phyloP scores from a whole-genome alignment of 2,888 invertebrate genomes.

The Drosophila parthenogenetica region DNA sequence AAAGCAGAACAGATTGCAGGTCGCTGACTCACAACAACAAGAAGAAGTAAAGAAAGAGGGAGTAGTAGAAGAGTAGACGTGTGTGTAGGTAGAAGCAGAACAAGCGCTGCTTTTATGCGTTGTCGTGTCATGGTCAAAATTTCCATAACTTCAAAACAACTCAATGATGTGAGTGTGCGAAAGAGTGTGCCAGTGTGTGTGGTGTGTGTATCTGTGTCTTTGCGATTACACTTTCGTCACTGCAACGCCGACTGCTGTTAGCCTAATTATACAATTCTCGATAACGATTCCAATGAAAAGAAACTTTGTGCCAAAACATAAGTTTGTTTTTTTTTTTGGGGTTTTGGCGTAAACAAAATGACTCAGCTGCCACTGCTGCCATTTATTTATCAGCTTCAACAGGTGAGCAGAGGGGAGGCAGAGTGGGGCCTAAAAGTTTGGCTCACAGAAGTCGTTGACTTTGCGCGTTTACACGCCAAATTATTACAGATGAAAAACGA shows the following conservation, averaged over 20 bases:
- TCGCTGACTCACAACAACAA: conserved; percentile 51
- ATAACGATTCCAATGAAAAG: conserved; percentile 75
- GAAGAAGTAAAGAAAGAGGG: conserved; percentile 14
- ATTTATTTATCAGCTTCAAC: conserved; percentile 33
- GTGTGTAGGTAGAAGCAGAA: conserved; percentile 38
- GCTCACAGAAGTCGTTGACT: conserved; percentile 75
- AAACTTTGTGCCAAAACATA: conserved; percentile 55
- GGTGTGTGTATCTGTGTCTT: conserved; percentile 34
- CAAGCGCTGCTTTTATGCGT: conserved; percentile 45
- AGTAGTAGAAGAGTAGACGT: neutral
- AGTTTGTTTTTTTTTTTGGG: conserved; percentile 28
- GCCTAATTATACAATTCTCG: conserved; percentile 73
- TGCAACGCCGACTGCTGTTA: conserved; percentile 60
- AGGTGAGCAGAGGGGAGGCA: neutral
- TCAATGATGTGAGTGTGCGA: conserved; percentile 18
- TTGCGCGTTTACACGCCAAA: conserved; percentile 73
- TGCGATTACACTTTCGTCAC: conserved; percentile 74
- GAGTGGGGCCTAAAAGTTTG: neutral
- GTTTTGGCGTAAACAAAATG: conserved; percentile 67
- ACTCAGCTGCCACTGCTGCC: conserved; percentile 42
- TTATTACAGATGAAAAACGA: conserved; percentile 78
- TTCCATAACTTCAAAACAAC: conserved; percentile 63
- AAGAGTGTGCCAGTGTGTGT: conserved; percentile 16
- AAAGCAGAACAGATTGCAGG: conserved; percentile 65
- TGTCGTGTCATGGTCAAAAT: conserved; percentile 72